phyloP scores from a whole-genome alignment of 2,113 vertebrate genomes.

The Colistium nudipinnis region DNA sequence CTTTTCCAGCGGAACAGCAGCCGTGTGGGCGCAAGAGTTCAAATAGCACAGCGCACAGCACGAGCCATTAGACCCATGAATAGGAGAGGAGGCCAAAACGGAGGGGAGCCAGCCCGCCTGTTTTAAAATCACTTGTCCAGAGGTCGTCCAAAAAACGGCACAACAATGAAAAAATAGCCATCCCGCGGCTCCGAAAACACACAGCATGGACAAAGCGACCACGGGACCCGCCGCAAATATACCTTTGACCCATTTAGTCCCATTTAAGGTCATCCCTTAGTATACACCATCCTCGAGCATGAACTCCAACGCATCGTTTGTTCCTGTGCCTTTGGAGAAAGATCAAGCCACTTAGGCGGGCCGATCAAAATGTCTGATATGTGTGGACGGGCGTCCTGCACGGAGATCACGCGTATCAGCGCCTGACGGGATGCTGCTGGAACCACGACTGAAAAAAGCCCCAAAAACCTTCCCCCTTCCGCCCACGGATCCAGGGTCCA shows the following conservation, averaged over 20 bases:
- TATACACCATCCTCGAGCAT: conserved; percentile 26
- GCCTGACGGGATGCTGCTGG: conserved; percentile 6
- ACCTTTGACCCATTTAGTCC: too few species aligned
- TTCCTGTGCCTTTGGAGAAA: conserved; percentile 36
- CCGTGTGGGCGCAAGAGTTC: conserved; percentile 41
- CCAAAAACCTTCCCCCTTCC: neutral
- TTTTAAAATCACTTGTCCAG: conserved; percentile 43
- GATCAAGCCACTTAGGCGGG: conserved; percentile 33
- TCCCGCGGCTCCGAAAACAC: too few species aligned
- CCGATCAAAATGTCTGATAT: conserved; percentile 33
- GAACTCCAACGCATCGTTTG: conserved; percentile 52
- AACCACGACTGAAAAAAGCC: conserved; percentile 4
- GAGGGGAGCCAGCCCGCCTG: conserved; percentile 13
- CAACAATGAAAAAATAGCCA: too few species aligned
- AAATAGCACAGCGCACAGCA: conserved; percentile 45
- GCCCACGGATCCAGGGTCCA: neutral
- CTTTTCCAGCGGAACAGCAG: conserved; percentile 41
- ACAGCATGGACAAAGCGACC: neutral
- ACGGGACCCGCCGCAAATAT: conserved; percentile 12
- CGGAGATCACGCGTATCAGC: neutral
- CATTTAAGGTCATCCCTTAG: too few species aligned
- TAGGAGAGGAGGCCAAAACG: conserved; percentile 31
- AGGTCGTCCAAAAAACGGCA: conserved; percentile 20
- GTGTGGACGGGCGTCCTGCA: neutral
- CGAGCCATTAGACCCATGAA: conserved; percentile 63